Evolutionary conservation across 2,797 vertebrate species (phyloP).

Genomic region (Thamnophis elegans): DNA sequence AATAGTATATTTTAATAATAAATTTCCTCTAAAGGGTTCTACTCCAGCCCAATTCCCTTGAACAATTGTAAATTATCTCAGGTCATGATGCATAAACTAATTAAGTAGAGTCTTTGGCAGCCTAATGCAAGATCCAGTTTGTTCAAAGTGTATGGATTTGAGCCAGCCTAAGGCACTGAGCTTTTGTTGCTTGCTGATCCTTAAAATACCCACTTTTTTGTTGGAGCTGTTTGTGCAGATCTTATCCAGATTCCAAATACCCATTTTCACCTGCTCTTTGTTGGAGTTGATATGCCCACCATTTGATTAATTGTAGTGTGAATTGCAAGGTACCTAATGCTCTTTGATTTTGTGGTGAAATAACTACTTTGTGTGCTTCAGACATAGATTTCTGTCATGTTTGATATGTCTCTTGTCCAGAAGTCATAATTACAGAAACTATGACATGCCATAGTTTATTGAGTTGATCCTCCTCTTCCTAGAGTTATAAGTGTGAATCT

Average conservation of each 20-base stretch:
- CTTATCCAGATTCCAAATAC: not conserved
- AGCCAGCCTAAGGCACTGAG: constrained; percentile 8
- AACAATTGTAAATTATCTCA: constrained; percentile 17
- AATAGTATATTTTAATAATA: not conserved
- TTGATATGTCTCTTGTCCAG: not conserved
- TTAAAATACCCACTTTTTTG: not conserved
- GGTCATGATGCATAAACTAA: constrained; percentile 24
- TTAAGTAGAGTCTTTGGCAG: constrained; percentile 22
- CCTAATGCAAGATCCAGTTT: not conserved
- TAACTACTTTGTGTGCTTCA: not conserved
- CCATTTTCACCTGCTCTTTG: not conserved
- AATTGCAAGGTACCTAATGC: not conserved
- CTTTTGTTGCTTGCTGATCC: not conserved
- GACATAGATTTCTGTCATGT: not conserved
- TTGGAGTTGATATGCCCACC: not conserved
- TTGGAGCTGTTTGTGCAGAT: not conserved
- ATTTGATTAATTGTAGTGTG: not conserved
- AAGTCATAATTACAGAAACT: not conserved
- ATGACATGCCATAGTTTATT: not conserved
- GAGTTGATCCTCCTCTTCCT: not conserved
- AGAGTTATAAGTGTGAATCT: not conserved
- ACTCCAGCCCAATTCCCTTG: not conserved
- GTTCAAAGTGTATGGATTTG: constrained; percentile 11
- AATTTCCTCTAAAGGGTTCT: not conserved
- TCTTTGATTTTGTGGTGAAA: not conserved